These are phyloP conservation scores for Drosophila eugracilis DNA, from an alignment of 1,140 invertebrate species.

Conservation along the genomic window DNA sequence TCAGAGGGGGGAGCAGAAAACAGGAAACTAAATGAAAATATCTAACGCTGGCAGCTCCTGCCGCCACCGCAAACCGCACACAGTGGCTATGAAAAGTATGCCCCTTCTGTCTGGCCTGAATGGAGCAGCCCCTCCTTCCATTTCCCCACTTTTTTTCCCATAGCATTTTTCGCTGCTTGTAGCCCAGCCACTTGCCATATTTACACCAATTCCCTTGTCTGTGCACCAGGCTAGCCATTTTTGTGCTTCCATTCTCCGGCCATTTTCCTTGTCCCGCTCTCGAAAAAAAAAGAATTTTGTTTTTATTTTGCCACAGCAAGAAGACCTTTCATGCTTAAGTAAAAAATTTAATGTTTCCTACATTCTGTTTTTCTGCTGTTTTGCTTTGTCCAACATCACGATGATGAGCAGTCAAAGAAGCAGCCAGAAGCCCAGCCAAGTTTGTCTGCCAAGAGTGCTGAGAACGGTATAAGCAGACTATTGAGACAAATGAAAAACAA, in stretches of 20 bases:
- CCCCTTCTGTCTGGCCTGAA: constrained; percentile 51
- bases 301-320: constrained; percentile 46
- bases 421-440: constrained; percentile 49
- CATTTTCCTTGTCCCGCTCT: neutral
- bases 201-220: constrained; percentile 80
- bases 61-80: constrained; percentile 50
- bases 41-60: constrained; percentile 69
- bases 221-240: constrained; percentile 56
- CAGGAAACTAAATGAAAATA: constrained; percentile 80
- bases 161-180: constrained; percentile 28
- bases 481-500: neutral
- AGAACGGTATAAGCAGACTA: constrained; percentile 31
- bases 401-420: constrained; percentile 57
- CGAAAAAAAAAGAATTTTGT: neutral
- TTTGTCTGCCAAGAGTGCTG: constrained; percentile 31
- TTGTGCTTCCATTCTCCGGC: constrained; percentile 37
- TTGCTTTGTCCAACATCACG: constrained; percentile 52
- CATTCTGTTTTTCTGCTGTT: constrained; percentile 41
- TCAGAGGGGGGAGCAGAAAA: constrained; percentile 30
- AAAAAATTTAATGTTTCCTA: constrained; percentile 67
- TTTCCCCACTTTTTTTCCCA: constrained; percentile 4
- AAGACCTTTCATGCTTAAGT: constrained; percentile 55
- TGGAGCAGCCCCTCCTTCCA: constrained; percentile 12
- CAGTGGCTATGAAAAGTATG: constrained; percentile 71
- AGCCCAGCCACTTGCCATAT: constrained; percentile 75